These are phyloP conservation scores for Sceloporus undulatus DNA, from an alignment of 2,113 vertebrate species.

Conservation along the genomic window DNA sequence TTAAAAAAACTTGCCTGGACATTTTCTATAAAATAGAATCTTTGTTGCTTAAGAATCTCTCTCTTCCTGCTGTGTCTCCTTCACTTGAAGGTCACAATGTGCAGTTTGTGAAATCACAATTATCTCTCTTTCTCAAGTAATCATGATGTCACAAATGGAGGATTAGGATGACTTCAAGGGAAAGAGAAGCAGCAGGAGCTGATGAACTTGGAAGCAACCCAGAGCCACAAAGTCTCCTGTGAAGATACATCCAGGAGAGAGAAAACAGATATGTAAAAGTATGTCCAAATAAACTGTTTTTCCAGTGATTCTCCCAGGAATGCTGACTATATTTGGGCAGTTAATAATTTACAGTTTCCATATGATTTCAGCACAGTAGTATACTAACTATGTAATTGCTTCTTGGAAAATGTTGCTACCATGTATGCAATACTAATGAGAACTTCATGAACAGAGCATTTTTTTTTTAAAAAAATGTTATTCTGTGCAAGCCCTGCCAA, in stretches of 20 bases:
- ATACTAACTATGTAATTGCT: conserved; percentile 42
- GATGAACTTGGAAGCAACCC: conserved; percentile 58
- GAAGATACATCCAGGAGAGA: conserved; percentile 21
- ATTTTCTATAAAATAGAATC: conserved; percentile 64
- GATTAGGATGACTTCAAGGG: conserved; percentile 70
- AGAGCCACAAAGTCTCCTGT: conserved; percentile 46
- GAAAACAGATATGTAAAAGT: conserved; percentile 57
- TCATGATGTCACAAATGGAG: conserved; percentile 73
- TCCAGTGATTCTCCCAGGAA: conserved; percentile 49
- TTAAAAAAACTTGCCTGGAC: conserved; percentile 59
- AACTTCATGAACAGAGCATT: neutral
- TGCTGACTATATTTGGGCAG: conserved; percentile 56
- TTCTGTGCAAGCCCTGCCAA: neutral
- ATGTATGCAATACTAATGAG: neutral
- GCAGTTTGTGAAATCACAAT: conserved; percentile 70
- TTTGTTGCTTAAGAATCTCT: conserved; percentile 63
- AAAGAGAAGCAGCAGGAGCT: conserved; percentile 61
- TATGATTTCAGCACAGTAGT: conserved; percentile 47
- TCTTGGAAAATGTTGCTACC: conserved; percentile 37
- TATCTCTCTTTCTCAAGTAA: conserved; percentile 58
- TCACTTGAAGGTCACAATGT: conserved; percentile 72
- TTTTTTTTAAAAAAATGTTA: neutral
- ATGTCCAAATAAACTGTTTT: conserved; percentile 65
- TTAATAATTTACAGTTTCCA: conserved; percentile 52
- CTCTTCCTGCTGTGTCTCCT: conserved; percentile 67